Conservation (phyloP, 2,797 vertebrate species). For the Anabacerthia variegaticeps region DNA sequence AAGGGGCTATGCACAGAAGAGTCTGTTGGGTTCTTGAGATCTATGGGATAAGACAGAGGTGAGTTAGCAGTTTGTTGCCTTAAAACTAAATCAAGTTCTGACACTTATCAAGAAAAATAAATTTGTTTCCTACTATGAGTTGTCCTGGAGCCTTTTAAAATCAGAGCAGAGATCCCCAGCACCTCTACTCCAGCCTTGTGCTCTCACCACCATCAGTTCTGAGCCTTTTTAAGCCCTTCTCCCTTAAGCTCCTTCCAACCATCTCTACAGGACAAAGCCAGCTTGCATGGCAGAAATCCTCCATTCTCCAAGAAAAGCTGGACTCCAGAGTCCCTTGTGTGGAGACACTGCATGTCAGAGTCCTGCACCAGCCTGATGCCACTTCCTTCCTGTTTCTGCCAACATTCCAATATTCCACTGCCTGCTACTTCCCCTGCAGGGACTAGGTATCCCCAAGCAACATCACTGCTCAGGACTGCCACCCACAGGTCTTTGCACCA, state of each 20-base stretch:
- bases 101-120: background rate
- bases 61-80: background rate
- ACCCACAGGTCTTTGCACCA: background rate
- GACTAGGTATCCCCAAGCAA: background rate
- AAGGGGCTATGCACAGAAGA: slow-evolving; percentile 88
- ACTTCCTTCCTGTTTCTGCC: background rate
- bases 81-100: background rate
- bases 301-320: background rate
- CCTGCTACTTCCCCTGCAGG: background rate
- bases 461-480: background rate
- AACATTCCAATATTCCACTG: background rate
- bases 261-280: background rate
- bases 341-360: background rate
- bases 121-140: background rate
- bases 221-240: background rate
- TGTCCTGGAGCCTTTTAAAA: background rate
- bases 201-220: background rate
- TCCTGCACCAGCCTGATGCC: background rate
- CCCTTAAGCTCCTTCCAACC: background rate
- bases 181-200: fast-evolving
- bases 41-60: slow-evolving; percentile 65
- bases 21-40: slow-evolving; percentile 89
- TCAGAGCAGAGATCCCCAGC: background rate
- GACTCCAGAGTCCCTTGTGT: background rate
- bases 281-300: background rate